A percentile compares a stretch with the other conserved stretches of the same genome.
phyloP scores from a whole-genome alignment of 2,797 vertebrate genomes.

The Hypotaenidia philippensis region DNA sequence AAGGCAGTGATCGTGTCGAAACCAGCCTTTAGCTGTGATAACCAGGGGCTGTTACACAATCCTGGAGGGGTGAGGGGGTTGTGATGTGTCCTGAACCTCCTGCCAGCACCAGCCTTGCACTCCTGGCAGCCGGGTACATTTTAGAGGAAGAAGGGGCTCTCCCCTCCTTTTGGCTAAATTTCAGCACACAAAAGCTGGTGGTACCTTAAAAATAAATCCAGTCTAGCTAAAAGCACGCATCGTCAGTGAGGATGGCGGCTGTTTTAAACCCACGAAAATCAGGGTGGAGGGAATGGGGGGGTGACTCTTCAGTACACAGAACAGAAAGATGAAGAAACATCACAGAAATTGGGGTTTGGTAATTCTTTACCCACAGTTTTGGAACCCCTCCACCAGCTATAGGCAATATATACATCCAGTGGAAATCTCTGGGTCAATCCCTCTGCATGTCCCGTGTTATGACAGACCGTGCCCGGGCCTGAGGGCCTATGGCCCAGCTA shows the following conservation, averaged over 20 bases:
- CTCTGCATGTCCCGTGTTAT: background rate
- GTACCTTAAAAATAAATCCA: background rate
- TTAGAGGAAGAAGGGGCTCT: accelerated
- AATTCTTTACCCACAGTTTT: accelerated
- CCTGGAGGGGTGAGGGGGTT: accelerated
- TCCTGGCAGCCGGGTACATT: accelerated
- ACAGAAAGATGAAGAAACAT: background rate
- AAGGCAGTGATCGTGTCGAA: background rate
- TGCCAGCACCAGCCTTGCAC: background rate
- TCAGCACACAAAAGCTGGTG: background rate
- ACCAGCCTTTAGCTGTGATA: background rate
- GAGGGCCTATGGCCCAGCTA: slow-evolving; percentile 52
- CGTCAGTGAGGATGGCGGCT: accelerated
- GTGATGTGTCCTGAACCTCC: background rate
- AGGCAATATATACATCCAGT: accelerated
- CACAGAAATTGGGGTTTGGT: accelerated
- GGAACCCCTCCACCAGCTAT: accelerated
- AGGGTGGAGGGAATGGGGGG: too few relatives aligned
- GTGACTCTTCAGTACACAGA: accelerated
- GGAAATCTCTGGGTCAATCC: background rate
- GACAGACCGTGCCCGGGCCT: slow-evolving; percentile 51
- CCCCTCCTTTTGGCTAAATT: background rate
- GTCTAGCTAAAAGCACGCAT: accelerated
- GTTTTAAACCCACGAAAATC: background rate
- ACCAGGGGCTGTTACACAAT: background rate